A percentile compares a stretch with the other conserved stretches of the same genome.
Conservation (phyloP, 2,113 vertebrate species). For the Campylorhamphus procurvoides region DNA sequence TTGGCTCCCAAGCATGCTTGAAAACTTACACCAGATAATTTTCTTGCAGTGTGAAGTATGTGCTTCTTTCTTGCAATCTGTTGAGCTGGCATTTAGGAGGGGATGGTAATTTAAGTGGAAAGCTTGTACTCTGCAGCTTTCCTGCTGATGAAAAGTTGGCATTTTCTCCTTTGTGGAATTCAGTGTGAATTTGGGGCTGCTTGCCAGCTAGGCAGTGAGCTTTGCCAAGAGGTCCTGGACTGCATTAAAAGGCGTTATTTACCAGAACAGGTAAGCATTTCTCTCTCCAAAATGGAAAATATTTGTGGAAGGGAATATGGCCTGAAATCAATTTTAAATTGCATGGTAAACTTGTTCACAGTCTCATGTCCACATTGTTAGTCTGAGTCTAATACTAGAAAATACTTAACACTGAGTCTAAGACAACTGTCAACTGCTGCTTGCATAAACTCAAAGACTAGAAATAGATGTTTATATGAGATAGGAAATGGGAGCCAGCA, state of each 20-base stretch:
- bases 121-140: constrained; percentile 55
- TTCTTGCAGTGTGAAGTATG: constrained; percentile 58
- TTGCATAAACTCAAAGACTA: not conserved
- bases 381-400: not conserved
- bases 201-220: constrained; percentile 27
- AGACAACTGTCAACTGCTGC: not conserved
- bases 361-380: not conserved
- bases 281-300: constrained; percentile 30
- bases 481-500: not conserved
- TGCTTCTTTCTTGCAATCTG: constrained; percentile 43
- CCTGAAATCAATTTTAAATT: constrained; percentile 20
- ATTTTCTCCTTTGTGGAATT: constrained; percentile 62
- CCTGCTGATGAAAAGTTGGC: constrained; percentile 57
- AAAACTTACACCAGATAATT: constrained; percentile 49
- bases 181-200: constrained; percentile 58
- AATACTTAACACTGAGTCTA: not conserved
- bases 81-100: constrained; percentile 61
- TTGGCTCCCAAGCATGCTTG: constrained; percentile 48
- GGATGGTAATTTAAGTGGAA: constrained; percentile 58
- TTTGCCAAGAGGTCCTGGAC: constrained; percentile 39
- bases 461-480: not conserved
- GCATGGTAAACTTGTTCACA: not conserved
- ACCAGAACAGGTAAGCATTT: constrained; percentile 43
- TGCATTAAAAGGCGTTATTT: constrained; percentile 37
- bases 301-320: not conserved